Evolutionary conservation across 2,113 vertebrate genomes (phyloP).

Genomic region (Jacana jacana): DNA sequence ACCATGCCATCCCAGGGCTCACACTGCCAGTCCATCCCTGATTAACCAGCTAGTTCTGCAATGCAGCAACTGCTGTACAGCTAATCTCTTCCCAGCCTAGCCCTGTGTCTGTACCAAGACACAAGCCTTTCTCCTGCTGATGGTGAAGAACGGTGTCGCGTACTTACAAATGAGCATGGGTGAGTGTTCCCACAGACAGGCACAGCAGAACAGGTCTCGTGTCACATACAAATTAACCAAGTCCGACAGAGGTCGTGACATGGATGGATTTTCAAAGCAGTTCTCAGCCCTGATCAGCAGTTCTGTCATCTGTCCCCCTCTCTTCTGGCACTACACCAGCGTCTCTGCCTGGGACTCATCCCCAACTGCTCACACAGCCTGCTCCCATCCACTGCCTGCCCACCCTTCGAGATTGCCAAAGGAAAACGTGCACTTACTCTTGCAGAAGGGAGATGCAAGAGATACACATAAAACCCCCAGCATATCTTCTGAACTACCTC

Average conservation of each 20-base stretch:
- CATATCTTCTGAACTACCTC: not conserved
- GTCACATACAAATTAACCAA: not conserved
- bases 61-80: not conserved
- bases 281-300: not conserved
- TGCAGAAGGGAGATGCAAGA: not conserved
- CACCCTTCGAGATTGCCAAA: not conserved
- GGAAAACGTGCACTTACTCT: not conserved
- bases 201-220: rapidly evolving
- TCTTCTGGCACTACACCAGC: not conserved
- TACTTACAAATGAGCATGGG: rapidly evolving
- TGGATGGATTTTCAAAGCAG: not conserved
- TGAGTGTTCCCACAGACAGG: not conserved
- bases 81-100: not conserved
- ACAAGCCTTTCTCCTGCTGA: rapidly evolving
- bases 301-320: not conserved
- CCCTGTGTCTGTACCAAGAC: not conserved
- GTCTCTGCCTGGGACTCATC: not conserved
- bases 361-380: not conserved
- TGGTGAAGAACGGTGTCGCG: rapidly evolving
- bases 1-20: not conserved
- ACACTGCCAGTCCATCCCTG: not conserved
- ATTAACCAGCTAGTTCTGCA: not conserved
- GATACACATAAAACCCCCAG: not conserved
- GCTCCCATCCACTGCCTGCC: not conserved
- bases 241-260: not conserved